Evolutionary conservation across 2,888 invertebrate species (phyloP).

Genomic region (Epistrophella euchroma): DNA sequence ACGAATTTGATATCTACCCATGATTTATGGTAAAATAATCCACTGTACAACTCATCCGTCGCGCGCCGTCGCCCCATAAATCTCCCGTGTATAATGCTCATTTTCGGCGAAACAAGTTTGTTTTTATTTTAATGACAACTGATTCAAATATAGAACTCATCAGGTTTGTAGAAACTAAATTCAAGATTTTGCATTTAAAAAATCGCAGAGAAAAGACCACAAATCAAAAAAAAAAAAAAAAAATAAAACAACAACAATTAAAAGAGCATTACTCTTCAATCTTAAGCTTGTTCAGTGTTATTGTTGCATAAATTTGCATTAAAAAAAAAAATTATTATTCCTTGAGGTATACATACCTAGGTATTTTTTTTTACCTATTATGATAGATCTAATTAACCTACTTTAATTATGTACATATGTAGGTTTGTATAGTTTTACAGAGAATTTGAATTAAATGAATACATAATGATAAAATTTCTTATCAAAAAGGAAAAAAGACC

Average conservation of each 20-base stretch:
- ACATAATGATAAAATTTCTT: neutral
- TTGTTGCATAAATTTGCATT: neutral
- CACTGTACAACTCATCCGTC: neutral
- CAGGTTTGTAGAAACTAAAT: neutral
- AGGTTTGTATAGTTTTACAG: neutral
- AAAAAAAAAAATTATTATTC: neutral
- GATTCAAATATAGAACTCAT: neutral
- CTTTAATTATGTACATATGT: too few relatives aligned
- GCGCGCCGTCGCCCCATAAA: neutral
- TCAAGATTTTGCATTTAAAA: neutral
- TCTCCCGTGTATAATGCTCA: constrained; percentile 16
- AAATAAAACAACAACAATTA: constrained; percentile 23
- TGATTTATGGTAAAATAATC: neutral
- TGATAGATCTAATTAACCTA: neutral
- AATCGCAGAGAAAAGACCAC: neutral
- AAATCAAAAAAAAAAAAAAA: neutral
- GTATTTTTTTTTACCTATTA: too few relatives aligned
- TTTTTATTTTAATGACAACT: constrained; percentile 20
- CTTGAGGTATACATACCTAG: neutral
- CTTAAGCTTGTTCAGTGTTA: neutral
- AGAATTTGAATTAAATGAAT: neutral
- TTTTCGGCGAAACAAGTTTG: constrained; percentile 67
- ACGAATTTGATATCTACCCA: neutral
- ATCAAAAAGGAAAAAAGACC: neutral
- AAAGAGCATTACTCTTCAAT: neutral